Conservation (phyloP, 2,113 vertebrate species). For the Mugil cephalus region DNA sequence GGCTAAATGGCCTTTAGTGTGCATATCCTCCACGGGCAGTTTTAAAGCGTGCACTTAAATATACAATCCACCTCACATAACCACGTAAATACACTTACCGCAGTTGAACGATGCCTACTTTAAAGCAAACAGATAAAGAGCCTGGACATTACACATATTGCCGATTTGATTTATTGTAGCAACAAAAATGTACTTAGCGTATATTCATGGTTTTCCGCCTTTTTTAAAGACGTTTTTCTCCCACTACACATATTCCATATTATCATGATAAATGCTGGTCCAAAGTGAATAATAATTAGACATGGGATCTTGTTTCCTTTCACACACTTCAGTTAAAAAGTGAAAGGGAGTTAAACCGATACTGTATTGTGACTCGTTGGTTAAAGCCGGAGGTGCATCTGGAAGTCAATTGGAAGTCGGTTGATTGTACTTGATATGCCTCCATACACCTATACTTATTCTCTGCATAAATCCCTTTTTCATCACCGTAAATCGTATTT, state of each 20-base stretch:
- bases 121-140: neutral
- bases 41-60: neutral
- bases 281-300: neutral
- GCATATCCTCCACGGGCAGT: slow-evolving; percentile 3
- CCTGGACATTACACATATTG: neutral
- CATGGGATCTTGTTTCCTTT: neutral
- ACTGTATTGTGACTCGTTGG: slow-evolving; percentile 10
- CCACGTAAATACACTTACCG: neutral
- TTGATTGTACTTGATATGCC: slow-evolving; percentile 69
- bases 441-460: slow-evolving; percentile 61
- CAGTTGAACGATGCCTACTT: neutral
- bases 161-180: neutral
- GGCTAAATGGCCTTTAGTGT: slow-evolving; percentile 8
- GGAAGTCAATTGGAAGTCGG: slow-evolving; percentile 32
- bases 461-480: slow-evolving; percentile 63
- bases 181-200: neutral
- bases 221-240: slow-evolving; percentile 3
- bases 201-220: neutral
- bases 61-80: neutral
- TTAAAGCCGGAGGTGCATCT: slow-evolving; percentile 49
- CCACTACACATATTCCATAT: neutral
- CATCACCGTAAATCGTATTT: slow-evolving; percentile 74
- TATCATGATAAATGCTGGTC: neutral
- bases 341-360: slow-evolving; percentile 16
- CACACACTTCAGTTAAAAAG: neutral